Conservation (phyloP, 1,140 invertebrate genomes). For the Zaprionus inermis region DNA sequence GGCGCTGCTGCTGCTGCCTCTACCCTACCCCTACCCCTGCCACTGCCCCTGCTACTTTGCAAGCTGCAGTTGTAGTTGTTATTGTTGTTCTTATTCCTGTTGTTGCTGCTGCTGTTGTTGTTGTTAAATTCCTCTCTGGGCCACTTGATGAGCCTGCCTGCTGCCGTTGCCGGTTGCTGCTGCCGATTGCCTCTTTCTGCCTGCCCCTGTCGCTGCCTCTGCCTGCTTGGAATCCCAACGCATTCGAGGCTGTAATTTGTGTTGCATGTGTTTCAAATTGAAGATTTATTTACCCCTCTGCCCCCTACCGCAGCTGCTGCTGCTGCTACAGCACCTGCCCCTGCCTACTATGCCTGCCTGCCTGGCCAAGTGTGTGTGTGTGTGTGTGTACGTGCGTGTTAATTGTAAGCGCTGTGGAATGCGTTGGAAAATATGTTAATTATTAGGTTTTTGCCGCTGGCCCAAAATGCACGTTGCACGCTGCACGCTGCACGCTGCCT, state of each 20-base stretch:
- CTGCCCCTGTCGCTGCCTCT: not conserved
- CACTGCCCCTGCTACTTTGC: not conserved
- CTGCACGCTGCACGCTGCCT: slow-evolving; percentile 15
- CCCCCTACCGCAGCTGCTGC: too few relatives aligned
- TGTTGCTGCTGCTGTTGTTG: slow-evolving; percentile 23
- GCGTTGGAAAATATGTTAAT: slow-evolving; percentile 83
- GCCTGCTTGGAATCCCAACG: slow-evolving; percentile 49
- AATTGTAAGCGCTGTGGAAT: slow-evolving; percentile 81
- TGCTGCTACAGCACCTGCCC: not conserved
- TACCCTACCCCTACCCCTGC: not conserved
- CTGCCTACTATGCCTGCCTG: not conserved
- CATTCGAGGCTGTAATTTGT: slow-evolving; percentile 78
- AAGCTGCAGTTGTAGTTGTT: not conserved
- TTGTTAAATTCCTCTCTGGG: slow-evolving; percentile 43
- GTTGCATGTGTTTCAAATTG: slow-evolving; percentile 83
- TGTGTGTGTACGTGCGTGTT: slow-evolving; percentile 69
- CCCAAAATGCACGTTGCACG: slow-evolving; percentile 27
- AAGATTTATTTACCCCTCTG: slow-evolving; percentile 75
- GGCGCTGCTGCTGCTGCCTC: not conserved
- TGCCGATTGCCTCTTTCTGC: slow-evolving; percentile 33
- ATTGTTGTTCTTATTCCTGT: slow-evolving; percentile 17
- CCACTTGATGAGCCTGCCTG: slow-evolving; percentile 65
- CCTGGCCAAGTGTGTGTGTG: not conserved
- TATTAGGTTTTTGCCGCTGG: slow-evolving; percentile 73
- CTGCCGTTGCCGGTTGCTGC: slow-evolving; percentile 32